phyloP scores from a whole-genome alignment of 2,113 vertebrate genomes.

The Ctenomys sociabilis region DNA sequence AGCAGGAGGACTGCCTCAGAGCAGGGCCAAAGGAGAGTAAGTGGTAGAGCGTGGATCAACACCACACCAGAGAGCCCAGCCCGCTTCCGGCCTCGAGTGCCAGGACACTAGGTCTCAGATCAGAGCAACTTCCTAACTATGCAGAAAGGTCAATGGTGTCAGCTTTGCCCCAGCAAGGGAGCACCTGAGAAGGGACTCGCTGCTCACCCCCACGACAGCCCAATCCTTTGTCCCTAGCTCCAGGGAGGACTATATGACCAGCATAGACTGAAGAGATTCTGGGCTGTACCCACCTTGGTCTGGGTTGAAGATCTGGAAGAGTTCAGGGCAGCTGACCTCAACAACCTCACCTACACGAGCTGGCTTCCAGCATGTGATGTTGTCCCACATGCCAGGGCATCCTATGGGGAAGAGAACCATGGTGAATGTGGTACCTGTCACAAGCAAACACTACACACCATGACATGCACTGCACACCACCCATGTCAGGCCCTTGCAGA shows the following conservation, averaged over 20 bases:
- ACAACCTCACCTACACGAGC: conserved; percentile 91
- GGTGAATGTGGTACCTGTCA: neutral
- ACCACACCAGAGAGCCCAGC: neutral
- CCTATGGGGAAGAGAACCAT: conserved; percentile 78
- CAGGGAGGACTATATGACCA: neutral
- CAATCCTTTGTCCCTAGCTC: neutral
- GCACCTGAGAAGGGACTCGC: neutral
- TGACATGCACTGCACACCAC: neutral
- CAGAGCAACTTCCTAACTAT: neutral
- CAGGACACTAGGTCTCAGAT: accelerated
- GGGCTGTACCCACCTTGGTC: conserved; percentile 89
- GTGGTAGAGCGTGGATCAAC: neutral
- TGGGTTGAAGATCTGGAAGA: conserved; percentile 92
- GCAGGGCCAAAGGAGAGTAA: neutral
- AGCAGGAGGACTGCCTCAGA: neutral
- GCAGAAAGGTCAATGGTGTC: neutral
- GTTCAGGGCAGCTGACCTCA: conserved; percentile 92
- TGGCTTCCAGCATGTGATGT: conserved; percentile 96
- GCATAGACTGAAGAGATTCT: neutral
- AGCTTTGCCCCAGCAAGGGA: neutral
- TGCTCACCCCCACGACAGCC: neutral
- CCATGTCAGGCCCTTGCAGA: neutral
- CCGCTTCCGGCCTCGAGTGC: neutral
- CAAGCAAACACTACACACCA: no score
- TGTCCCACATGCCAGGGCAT: conserved; percentile 97